Conservation (phyloP, 1,140 invertebrate species). For the Dendrolimus kikuchii region DNA sequence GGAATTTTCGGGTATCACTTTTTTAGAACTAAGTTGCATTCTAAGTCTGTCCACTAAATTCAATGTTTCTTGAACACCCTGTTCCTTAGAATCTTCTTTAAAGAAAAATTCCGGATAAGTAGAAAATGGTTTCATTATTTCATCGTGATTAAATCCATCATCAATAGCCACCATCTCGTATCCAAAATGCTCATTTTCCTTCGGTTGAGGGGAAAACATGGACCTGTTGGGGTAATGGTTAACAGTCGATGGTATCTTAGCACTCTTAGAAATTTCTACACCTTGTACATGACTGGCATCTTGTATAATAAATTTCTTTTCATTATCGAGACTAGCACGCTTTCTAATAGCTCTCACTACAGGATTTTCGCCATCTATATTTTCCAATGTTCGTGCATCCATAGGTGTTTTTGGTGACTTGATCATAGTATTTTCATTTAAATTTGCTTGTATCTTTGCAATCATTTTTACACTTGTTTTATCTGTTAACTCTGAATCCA, state of each 20-base stretch:
- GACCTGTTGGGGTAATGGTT: slow-evolving; percentile 73
- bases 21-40: slow-evolving; percentile 68
- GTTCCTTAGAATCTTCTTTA: slow-evolving; percentile 83
- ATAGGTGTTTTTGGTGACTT: slow-evolving; percentile 63
- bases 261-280: slow-evolving; percentile 59
- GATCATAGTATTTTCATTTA: slow-evolving; percentile 66
- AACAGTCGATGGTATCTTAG: slow-evolving; percentile 53
- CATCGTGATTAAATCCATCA: slow-evolving; percentile 78
- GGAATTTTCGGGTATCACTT: slow-evolving; percentile 38
- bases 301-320: slow-evolving; percentile 68
- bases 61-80: slow-evolving; percentile 81
- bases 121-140: slow-evolving; percentile 75
- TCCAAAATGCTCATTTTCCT: slow-evolving; percentile 78
- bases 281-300: slow-evolving; percentile 59
- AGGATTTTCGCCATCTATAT: slow-evolving; percentile 48
- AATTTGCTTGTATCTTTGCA: slow-evolving; percentile 62
- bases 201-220: slow-evolving; percentile 82
- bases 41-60: slow-evolving; percentile 85
- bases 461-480: slow-evolving; percentile 64
- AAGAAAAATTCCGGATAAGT: slow-evolving; percentile 80
- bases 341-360: slow-evolving; percentile 39
- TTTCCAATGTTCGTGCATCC: slow-evolving; percentile 56
- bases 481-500: slow-evolving; percentile 52
- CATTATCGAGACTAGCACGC: slow-evolving; percentile 42
- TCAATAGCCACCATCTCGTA: slow-evolving; percentile 78